Conservation (phyloP, 2,797 vertebrate species). For the Pitangus sulphuratus region DNA sequence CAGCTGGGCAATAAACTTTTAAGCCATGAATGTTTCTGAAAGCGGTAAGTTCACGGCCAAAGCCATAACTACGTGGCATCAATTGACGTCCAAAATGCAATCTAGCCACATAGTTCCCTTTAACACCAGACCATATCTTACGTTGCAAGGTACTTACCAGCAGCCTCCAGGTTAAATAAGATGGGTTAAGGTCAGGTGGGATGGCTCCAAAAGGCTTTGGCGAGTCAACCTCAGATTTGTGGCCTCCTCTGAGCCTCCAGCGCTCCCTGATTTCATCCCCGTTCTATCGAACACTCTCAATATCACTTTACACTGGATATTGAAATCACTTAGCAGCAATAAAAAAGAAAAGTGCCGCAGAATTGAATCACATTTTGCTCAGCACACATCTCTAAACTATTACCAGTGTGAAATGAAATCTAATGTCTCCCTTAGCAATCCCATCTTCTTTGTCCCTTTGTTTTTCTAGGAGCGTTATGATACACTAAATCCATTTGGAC, state of each 20-base stretch:
- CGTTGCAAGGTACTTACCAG: background rate
- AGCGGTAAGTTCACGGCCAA: conserved; percentile 38
- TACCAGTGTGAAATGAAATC: conserved; percentile 65
- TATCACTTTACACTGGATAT: conserved; percentile 54
- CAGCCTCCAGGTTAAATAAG: conserved; percentile 53
- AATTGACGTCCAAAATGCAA: conserved; percentile 30
- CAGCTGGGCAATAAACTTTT: conserved; percentile 50
- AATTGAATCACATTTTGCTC: conserved; percentile 55
- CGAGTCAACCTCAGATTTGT: background rate
- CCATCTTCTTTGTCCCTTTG: conserved; percentile 41
- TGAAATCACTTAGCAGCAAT: conserved; percentile 62
- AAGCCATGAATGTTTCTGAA: conserved; percentile 6
- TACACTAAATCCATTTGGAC: conserved; percentile 50
- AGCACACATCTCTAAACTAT: conserved; percentile 39
- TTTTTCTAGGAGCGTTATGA: conserved; percentile 12
- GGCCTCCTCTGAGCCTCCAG: conserved; percentile 4
- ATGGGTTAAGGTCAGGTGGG: background rate
- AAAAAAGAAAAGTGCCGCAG: conserved; percentile 38
- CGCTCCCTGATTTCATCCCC: background rate
- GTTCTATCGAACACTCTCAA: background rate
- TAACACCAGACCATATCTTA: background rate
- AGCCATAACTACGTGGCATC: conserved; percentile 14
- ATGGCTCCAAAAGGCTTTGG: background rate
- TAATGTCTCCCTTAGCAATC: conserved; percentile 52
- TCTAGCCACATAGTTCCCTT: background rate